Conservation (phyloP, 2,113 vertebrate genomes). For the Casuarius casuarius region DNA sequence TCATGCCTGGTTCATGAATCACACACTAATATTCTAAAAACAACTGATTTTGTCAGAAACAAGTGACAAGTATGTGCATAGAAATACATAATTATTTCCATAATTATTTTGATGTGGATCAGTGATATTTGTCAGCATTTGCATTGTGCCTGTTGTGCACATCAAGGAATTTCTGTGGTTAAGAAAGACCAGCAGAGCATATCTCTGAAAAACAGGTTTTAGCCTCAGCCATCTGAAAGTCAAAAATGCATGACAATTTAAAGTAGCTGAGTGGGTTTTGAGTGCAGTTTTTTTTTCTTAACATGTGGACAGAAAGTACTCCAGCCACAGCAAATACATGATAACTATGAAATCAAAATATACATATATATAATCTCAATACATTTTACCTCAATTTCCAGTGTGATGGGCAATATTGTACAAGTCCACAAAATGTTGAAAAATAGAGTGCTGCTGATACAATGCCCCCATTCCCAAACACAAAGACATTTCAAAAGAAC, state of each 20-base stretch:
- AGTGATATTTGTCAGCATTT: not conserved
- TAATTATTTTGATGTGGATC: not conserved
- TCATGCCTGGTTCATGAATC: not conserved
- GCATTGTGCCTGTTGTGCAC: not conserved
- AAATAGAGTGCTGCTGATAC: not conserved
- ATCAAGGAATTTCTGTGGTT: not conserved
- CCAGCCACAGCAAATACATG: not conserved
- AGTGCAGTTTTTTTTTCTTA: not conserved
- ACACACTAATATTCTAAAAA: not conserved
- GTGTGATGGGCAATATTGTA: not conserved
- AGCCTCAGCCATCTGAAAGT: not conserved
- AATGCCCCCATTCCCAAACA: not conserved
- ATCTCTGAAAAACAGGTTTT: not conserved
- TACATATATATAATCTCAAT: not conserved
- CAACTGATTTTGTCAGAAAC: not conserved
- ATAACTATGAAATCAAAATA: not conserved
- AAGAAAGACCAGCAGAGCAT: accelerated
- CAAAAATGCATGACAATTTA: not conserved
- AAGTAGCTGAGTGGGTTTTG: accelerated
- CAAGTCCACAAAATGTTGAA: not conserved
- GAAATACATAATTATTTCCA: not conserved
- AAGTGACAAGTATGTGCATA: not conserved
- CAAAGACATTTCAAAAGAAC: not conserved
- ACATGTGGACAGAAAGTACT: accelerated
- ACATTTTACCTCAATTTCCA: not conserved